phyloP scores from a whole-genome alignment of 2,888 invertebrate genomes.

The Oasisia sp. region DNA sequence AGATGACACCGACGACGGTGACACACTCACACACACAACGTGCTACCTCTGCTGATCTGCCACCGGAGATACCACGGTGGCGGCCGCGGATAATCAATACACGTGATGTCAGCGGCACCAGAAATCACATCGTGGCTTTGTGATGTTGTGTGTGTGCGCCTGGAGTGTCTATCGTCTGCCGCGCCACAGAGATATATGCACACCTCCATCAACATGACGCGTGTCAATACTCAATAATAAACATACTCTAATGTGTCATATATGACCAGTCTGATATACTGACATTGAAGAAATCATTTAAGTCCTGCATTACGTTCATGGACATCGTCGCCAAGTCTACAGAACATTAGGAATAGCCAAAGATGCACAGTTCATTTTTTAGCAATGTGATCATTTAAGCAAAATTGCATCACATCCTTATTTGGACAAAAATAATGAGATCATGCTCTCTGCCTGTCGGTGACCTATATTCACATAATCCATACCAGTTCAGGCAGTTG shows the following conservation, averaged over 20 bases:
- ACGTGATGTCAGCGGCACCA: not conserved
- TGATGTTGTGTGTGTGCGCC: not conserved
- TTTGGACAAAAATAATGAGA: no score
- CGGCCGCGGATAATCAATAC: not conserved
- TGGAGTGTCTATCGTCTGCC: not conserved
- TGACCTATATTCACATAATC: no score
- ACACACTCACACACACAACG: not conserved
- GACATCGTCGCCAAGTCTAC: no score
- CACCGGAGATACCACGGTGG: not conserved
- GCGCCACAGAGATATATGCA: not conserved
- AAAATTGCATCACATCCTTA: no score
- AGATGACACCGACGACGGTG: not conserved
- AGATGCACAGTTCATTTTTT: no score
- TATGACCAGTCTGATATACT: no score
- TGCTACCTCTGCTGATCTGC: slow-evolving; percentile 5
- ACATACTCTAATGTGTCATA: not conserved
- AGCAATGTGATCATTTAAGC: no score
- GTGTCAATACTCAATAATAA: not conserved
- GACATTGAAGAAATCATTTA: no score
- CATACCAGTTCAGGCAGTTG: no score
- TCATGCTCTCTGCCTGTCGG: no score
- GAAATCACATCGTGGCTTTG: not conserved
- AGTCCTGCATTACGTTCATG: no score
- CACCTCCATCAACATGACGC: not conserved
- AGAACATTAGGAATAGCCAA: no score